Base-by-base conservation (phyloP, 1,140 invertebrate genomes). In the Trissolcus basalis region DNA sequence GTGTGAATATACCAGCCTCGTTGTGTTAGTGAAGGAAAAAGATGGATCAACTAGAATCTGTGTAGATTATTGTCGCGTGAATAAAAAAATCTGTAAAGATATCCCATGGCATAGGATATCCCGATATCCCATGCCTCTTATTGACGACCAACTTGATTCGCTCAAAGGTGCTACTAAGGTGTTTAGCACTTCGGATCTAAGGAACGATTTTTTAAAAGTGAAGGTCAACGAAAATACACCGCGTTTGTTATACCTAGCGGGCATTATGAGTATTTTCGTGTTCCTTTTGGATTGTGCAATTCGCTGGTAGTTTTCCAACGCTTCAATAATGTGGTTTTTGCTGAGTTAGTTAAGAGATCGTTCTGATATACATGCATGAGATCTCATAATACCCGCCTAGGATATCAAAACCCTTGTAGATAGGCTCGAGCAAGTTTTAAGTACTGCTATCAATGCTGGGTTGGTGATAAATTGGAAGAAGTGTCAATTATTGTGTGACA, bases 321-420 rank as follows among this genome's bases (percentile, higher is more conserved):
- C 4, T 43, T 8, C 12, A n/a, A 11, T 5, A 43, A 43, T n/a
- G 5, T 5, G 4, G 11, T 43, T 8, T 43, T 43, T n/a, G 7
- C 7, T 11, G 39, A 43, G 8, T 43, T 43, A n/a, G 12, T 43
- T n/a, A 7, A 43, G 11, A n/a, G 12, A 5, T 5, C 33, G 33
- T 35, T 5, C 10, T 43, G 39, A n/a, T n/a, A 8, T n/a, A 43
- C 6, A 9, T 43, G 6, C 7, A 43, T n/a, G n/a, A n/a, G 39
- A 43, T 43, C 5, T 43, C 5, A 43, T 43, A 43, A 43, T 43
- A 43, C 39, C 39, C n/a, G n/a, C n/a, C n/a, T n/a, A n/a, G n/a
- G n/a, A n/a, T 35, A 35, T 5, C 33, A 35, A 10, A 5, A 35
- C 33, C 5, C 10, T 6, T 10, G 33, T 5, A 10, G 33, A 35